Conservation (phyloP, 2,888 invertebrate species). For the Latrodectus elegans region DNA sequence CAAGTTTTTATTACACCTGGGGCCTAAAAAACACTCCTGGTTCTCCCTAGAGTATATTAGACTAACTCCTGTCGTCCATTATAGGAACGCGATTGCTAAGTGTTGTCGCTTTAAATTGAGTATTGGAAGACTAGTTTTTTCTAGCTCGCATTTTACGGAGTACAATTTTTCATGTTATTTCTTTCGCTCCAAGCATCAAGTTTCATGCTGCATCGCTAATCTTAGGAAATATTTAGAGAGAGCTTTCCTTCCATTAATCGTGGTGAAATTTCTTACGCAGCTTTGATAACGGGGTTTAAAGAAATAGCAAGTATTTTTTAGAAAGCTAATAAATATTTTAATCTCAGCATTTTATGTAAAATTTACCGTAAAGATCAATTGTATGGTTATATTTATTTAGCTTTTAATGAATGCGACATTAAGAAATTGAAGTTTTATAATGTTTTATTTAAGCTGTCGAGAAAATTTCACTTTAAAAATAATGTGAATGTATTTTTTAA, state of each 20-base stretch:
- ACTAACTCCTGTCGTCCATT: constrained; percentile 48
- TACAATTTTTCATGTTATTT: constrained; percentile 21
- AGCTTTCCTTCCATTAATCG: not conserved
- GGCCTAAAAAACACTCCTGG: constrained; percentile 34
- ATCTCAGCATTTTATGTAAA: too few relatives aligned
- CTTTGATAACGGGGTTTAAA: not conserved
- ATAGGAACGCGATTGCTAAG: constrained; percentile 46
- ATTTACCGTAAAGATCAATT: too few relatives aligned
- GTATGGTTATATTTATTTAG: too few relatives aligned
- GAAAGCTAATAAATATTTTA: too few relatives aligned
- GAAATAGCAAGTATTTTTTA: too few relatives aligned
- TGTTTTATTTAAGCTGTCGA: too few relatives aligned
- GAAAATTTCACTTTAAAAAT: too few relatives aligned
- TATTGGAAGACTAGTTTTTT: constrained; percentile 15
- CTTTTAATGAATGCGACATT: too few relatives aligned
- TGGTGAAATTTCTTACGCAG: not conserved
- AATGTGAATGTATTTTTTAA: too few relatives aligned
- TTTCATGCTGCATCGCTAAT: constrained; percentile 18
- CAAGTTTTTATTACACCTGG: constrained; percentile 61
- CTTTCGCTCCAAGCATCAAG: constrained; percentile 27
- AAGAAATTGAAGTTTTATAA: too few relatives aligned
- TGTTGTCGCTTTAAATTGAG: constrained; percentile 62
- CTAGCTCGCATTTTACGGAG: constrained; percentile 7
- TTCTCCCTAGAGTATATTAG: constrained; percentile 55
- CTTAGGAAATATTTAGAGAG: not conserved